These are phyloP conservation scores for Euleptes europaea DNA, from an alignment of 2,113 vertebrate species.

Conservation along the genomic window DNA sequence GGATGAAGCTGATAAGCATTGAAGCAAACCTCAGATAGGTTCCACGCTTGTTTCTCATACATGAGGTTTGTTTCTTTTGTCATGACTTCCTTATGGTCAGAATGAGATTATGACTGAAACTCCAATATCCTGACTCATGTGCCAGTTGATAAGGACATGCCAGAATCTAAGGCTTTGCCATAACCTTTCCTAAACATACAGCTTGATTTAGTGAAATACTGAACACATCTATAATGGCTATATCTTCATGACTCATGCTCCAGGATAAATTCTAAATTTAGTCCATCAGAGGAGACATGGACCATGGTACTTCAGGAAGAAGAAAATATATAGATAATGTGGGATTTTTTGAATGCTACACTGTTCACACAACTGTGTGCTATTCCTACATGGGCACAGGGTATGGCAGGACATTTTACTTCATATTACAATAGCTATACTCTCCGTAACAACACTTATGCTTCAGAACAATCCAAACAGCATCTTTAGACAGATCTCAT, in stretches of 20 bases:
- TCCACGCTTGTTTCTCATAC: constrained; percentile 14
- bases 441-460: background rate
- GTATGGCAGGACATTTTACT: background rate
- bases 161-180: constrained; percentile 11
- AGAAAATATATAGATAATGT: background rate
- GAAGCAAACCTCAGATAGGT: constrained; percentile 29
- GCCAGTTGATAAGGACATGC: constrained; percentile 19
- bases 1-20: constrained; percentile 16
- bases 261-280: background rate
- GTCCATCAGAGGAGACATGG: background rate
- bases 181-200: constrained; percentile 24
- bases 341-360: background rate
- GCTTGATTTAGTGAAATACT: background rate
- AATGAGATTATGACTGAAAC: background rate
- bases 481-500: background rate
- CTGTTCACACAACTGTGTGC: background rate
- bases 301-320: background rate
- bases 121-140: constrained; percentile 22
- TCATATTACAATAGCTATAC: background rate
- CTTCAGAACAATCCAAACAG: background rate
- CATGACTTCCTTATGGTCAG: background rate
- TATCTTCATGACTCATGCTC: background rate
- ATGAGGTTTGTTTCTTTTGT: constrained; percentile 30
- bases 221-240: constrained; percentile 4
- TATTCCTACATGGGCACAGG: background rate